Conservation (phyloP, 2,888 invertebrate species). For the Ditula angustiorana region DNA sequence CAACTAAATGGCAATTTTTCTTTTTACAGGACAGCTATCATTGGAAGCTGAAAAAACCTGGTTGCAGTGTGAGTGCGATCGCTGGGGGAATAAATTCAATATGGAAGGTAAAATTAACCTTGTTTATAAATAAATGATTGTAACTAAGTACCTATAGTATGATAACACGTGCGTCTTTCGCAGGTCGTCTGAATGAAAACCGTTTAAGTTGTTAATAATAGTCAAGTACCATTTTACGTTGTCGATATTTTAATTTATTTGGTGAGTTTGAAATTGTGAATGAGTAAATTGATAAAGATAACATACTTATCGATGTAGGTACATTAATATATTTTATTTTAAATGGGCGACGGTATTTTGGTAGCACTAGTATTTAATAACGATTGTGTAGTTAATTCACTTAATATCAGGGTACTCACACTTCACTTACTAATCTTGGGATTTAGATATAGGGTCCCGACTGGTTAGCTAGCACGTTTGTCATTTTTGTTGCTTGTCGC, state of each 20-base stretch:
- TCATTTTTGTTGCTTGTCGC: neutral
- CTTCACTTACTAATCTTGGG: constrained; percentile 29
- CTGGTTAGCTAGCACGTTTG: neutral
- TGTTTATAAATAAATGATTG: neutral
- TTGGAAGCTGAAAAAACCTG: constrained; percentile 95
- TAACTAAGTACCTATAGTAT: constrained; percentile 13
- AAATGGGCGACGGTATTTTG: constrained; percentile 42
- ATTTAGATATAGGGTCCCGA: too few relatives aligned
- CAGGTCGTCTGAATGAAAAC: constrained; percentile 76
- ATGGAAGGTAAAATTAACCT: constrained; percentile 88
- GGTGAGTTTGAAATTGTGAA: constrained; percentile 63
- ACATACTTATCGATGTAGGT: constrained; percentile 21
- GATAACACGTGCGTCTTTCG: constrained; percentile 58
- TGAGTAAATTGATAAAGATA: constrained; percentile 42
- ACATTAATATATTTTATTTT: constrained; percentile 42
- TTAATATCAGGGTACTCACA: constrained; percentile 3
- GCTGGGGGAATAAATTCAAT: constrained; percentile 93
- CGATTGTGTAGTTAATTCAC: constrained; percentile 24
- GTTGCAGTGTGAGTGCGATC: constrained; percentile 95
- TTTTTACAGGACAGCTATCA: constrained; percentile 91
- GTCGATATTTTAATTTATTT: constrained; percentile 59
- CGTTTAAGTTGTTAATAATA: constrained; percentile 74
- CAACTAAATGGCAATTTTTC: constrained; percentile 33
- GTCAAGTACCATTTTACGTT: constrained; percentile 59
- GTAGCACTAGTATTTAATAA: constrained; percentile 43